phyloP scores from a whole-genome alignment of 2,113 vertebrate genomes.

The Amazona vittata region DNA sequence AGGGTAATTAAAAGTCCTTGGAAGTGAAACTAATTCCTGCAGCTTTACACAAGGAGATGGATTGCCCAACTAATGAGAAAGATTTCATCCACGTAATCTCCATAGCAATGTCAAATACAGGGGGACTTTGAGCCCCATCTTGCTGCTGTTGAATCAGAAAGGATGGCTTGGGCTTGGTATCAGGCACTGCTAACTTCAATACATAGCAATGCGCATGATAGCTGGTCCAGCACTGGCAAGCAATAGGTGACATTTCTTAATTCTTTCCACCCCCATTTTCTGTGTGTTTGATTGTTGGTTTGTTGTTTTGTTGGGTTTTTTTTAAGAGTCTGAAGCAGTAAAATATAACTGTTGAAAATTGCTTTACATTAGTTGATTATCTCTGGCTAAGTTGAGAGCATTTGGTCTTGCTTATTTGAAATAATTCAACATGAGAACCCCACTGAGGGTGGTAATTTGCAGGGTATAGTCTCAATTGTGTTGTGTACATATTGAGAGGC shows the following conservation, averaged over 20 bases:
- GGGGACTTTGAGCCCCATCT: not conserved
- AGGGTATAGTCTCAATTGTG: not conserved
- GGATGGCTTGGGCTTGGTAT: not conserved
- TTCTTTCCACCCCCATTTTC: not conserved
- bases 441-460: slow-evolving; percentile 27
- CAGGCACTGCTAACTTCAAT: not conserved
- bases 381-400: slow-evolving; percentile 41
- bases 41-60: not conserved
- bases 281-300: not conserved
- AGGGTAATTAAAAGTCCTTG: slow-evolving; percentile 19
- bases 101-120: not conserved
- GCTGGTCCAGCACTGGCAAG: not conserved
- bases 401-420: slow-evolving; percentile 48
- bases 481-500: not conserved
- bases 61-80: not conserved
- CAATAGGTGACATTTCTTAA: not conserved
- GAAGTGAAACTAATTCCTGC: slow-evolving; percentile 40
- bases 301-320: not conserved
- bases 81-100: not conserved
- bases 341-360: slow-evolving; percentile 37
- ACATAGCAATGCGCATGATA: not conserved
- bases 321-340: slow-evolving; percentile 10
- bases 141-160: not conserved
- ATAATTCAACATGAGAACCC: slow-evolving; percentile 23
- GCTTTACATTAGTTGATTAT: slow-evolving; percentile 54